These are phyloP conservation scores for Chironomus tepperi DNA, from an alignment of 1,140 invertebrate genomes.

Conservation along the genomic window DNA sequence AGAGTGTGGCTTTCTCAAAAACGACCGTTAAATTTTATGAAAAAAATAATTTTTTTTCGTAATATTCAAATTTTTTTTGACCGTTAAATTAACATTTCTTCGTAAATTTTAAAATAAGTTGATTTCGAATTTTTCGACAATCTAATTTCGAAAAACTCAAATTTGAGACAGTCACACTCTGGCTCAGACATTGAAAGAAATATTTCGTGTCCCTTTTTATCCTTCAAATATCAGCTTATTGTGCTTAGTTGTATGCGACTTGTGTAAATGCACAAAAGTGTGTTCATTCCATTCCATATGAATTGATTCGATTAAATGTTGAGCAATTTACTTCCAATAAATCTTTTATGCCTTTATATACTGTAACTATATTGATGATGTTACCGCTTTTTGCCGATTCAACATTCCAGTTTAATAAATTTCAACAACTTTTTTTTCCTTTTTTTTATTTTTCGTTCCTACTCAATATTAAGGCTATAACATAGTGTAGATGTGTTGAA, in stretches of 20 bases:
- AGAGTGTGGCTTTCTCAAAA: too few relatives aligned
- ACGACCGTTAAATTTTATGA: too few relatives aligned
- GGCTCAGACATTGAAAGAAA: background rate
- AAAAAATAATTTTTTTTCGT: too few relatives aligned
- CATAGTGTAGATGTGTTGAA: background rate
- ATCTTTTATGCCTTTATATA: background rate
- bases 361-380: background rate
- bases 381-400: background rate
- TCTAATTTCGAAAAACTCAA: too few relatives aligned
- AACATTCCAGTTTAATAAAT: background rate
- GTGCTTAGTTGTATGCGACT: background rate
- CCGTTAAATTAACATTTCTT: too few relatives aligned
- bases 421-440: background rate
- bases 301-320: background rate
- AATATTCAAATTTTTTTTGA: too few relatives aligned
- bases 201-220: background rate
- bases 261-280: background rate
- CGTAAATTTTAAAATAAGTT: too few relatives aligned
- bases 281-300: background rate
- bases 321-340: constrained; percentile 2
- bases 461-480: background rate
- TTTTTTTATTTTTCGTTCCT: background rate
- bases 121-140: too few relatives aligned
- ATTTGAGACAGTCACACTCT: too few relatives aligned
- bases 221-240: background rate